Conservation (phyloP, 2,113 vertebrate species). For the Empidonax alnorum region DNA sequence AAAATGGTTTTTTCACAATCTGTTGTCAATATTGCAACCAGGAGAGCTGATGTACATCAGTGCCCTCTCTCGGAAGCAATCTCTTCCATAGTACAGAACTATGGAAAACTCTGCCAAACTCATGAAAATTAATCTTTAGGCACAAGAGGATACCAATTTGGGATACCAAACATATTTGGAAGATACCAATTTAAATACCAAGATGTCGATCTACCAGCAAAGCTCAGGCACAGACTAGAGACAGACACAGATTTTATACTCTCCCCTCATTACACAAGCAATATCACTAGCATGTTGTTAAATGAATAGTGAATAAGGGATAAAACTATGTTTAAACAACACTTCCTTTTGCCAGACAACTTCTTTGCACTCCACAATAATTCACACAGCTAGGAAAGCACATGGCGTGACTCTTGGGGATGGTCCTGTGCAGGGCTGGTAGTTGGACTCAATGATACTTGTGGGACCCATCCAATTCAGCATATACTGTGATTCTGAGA, state of each 20-base stretch:
- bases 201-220: neutral
- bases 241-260: neutral
- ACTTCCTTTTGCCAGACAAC: neutral
- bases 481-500: neutral
- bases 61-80: neutral
- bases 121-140: neutral
- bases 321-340: neutral
- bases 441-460: neutral
- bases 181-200: neutral
- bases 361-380: neutral
- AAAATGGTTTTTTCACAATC: neutral
- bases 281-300: neutral
- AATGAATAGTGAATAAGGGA: neutral
- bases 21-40: neutral
- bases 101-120: neutral
- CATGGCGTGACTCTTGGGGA: neutral
- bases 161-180: too few relatives aligned
- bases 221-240: neutral
- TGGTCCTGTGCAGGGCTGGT: neutral
- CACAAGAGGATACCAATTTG: neutral
- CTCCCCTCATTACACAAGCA: neutral
- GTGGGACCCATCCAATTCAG: neutral
- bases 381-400: neutral
- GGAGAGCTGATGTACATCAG: fast-evolving
- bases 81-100: neutral